Percentiles rank a stretch among this genome's conserved stretches.
These are phyloP conservation scores for Agonopterix heracliana DNA, from an alignment of 2,888 invertebrate genomes.

Conservation along the genomic window DNA sequence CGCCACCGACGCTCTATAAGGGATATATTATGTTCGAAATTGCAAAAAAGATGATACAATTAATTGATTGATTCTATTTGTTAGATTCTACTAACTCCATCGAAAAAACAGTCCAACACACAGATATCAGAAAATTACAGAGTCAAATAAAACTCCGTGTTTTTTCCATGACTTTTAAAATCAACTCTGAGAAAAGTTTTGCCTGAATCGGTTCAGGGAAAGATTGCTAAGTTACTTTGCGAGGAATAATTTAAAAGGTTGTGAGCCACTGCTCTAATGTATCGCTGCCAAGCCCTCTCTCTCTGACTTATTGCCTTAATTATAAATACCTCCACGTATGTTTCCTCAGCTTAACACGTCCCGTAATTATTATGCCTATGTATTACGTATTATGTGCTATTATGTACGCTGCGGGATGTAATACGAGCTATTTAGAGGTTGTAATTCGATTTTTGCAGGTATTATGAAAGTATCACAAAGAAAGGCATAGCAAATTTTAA, in stretches of 20 bases:
- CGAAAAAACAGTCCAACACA: not conserved
- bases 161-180: not conserved
- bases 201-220: not conserved
- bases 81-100: not conserved
- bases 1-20: too few relatives aligned
- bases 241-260: not conserved
- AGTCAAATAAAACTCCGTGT: not conserved
- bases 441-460: not conserved
- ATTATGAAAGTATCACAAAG: not conserved
- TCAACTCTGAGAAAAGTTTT: not conserved
- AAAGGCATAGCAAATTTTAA: not conserved
- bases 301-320: slow-evolving; percentile 20
- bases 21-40: too few relatives aligned
- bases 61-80: too few relatives aligned
- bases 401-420: not conserved
- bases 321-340: slow-evolving; percentile 17
- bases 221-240: not conserved
- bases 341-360: not conserved
- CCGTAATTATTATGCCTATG: not conserved
- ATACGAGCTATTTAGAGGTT: not conserved
- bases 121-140: not conserved
- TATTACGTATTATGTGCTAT: too few relatives aligned
- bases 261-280: slow-evolving; percentile 4
- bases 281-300: slow-evolving; percentile 2
- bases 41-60: too few relatives aligned